Evolutionary conservation across 2,113 vertebrate species (phyloP), one percentile per base, ranked within the genome.

Genomic region (Lophotis ruficrista): DNA sequence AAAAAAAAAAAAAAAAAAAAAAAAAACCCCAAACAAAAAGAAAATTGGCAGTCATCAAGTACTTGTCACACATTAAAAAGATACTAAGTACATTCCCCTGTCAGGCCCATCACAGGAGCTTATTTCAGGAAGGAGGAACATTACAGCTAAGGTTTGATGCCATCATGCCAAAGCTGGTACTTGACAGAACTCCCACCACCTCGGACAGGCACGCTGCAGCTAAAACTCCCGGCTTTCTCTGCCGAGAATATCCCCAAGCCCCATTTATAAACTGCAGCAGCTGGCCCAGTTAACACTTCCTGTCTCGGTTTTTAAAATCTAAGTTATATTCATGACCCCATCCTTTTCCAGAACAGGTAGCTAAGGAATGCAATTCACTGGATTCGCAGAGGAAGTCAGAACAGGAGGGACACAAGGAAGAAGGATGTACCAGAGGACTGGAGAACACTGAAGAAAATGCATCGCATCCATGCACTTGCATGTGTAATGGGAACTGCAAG

Each of bases 111-210:
- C 94, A 92, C 54, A 86, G 51, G 28, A 94, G 58, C 62, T 89
- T 96, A 96, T 94, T 95, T 93, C 3, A 3, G 86, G 80, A 96
- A 83, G 22, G 38, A 94, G 25, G 79, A 96, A 86, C 68, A 37
- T 80, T 86, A 83, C 48, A 94, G 66, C 54, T 77, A 57, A 83
- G 84, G 83, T 83, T 95, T 95, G 87, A 95, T 94, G 76, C 89
- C 69, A 38, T 93, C 91, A 75, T 33, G 43, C 76, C 76, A 88
- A 86, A 88, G 71, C 47, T 95, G 64, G 64, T 80, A 93, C 84
- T 78, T 94, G 92, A 95, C 85, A 96, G 58, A 88, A 90, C 95
- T 91, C 94, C 89, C 89, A 96, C 95, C 38, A 31, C 69, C 89
- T 87, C 16, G 51, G 89, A 83, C 57, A 3, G 60, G 82, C 94